Evolutionary conservation across 92 coral and sea anemone species (phyloP).

Genomic region (Paramuricea clavata): DNA sequence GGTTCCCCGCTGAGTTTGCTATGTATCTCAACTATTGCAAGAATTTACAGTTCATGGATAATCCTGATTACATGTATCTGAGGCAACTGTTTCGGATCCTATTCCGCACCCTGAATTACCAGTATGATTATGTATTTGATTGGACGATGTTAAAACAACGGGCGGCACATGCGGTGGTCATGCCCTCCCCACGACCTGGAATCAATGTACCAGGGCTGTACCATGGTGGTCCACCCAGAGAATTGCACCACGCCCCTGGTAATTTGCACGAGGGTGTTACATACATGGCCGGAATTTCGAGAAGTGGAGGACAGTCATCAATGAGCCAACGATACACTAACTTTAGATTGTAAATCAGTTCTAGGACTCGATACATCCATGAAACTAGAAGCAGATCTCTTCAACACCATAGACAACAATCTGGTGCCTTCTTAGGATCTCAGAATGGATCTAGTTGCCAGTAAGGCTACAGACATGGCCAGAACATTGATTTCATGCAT

Average conservation of each 20-base stretch:
- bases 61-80: conserved; percentile 97
- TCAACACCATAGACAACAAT: background rate
- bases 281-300: conserved; percentile 16
- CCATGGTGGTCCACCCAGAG: conserved; percentile 30
- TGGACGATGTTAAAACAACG: conserved; percentile 99
- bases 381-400: background rate
- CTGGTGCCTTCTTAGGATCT: background rate
- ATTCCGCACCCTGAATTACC: conserved; percentile 96
- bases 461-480: too few relatives aligned
- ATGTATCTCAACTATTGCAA: conserved; percentile 99
- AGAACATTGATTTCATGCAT: background rate
- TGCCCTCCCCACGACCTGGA: conserved; percentile 43
- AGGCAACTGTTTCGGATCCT: conserved; percentile 96
- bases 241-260: conserved; percentile 8
- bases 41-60: conserved; percentile 93
- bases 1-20: conserved; percentile 99
- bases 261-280: conserved; percentile 2
- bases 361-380: background rate
- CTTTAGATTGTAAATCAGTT: conserved; percentile 1
- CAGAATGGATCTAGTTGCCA: too few relatives aligned
- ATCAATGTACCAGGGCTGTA: conserved; percentile 36
- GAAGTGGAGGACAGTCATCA: conserved; percentile 27
- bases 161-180: conserved; percentile 84
- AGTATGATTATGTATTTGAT: conserved; percentile 97
- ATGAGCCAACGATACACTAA: conserved; percentile 20